phyloP scores from a whole-genome alignment of 2,888 invertebrate genomes.

The Coenonympha arcania region DNA sequence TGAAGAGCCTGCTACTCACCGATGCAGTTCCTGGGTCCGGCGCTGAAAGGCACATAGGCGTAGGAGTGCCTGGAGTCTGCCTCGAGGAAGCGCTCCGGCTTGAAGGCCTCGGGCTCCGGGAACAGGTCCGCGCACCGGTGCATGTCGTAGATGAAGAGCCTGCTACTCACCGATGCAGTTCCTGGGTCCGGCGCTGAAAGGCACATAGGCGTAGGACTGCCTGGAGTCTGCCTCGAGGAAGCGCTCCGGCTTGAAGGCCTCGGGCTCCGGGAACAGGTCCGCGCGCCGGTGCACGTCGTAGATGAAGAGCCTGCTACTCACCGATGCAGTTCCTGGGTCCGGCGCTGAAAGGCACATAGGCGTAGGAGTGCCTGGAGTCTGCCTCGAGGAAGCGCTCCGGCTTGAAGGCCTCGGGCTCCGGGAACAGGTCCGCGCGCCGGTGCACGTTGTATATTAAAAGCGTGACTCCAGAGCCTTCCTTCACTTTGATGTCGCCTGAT shows the following conservation, averaged over 20 bases:
- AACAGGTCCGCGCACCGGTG: conserved; percentile 77
- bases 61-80: conserved; percentile 76
- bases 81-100: conserved; percentile 76
- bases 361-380: too few relatives aligned
- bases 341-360: too few relatives aligned
- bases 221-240: conserved; percentile 68
- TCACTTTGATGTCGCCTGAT: conserved; percentile 61
- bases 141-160: conserved; percentile 72
- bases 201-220: conserved; percentile 77
- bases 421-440: too few relatives aligned
- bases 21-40: too few relatives aligned
- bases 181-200: conserved; percentile 79
- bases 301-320: too few relatives aligned
- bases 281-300: conserved; percentile 77
- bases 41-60: conserved; percentile 76
- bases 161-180: conserved; percentile 78
- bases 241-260: conserved; percentile 78
- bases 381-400: too few relatives aligned
- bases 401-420: too few relatives aligned
- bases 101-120: conserved; percentile 79
- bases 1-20: too few relatives aligned
- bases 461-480: conserved; percentile 60
- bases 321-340: too few relatives aligned
- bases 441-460: conserved; percentile 76
- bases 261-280: conserved; percentile 77